Conservation (phyloP, 2,888 invertebrate species). For the Lacanobia oleracea region DNA sequence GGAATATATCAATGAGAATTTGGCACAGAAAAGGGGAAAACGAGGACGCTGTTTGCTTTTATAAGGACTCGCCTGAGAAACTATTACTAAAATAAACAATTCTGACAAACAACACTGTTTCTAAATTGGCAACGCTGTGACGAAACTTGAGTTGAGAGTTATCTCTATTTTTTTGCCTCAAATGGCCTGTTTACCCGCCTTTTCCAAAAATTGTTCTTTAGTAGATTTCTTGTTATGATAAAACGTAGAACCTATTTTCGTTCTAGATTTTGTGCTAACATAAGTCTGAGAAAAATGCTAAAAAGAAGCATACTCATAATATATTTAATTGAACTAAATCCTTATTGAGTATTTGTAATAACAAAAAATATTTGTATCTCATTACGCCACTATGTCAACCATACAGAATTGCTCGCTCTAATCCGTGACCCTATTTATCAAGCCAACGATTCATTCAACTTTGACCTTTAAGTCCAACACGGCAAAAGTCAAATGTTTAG, state of each 20-base stretch:
- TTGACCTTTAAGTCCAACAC: conserved; percentile 25
- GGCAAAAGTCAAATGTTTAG: conserved; percentile 19
- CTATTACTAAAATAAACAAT: neutral
- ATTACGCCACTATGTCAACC: conserved; percentile 18
- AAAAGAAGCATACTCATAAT: no score
- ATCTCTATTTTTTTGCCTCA: neutral
- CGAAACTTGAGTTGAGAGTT: neutral
- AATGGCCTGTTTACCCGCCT: neutral
- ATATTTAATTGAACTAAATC: neutral
- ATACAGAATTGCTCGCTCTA: conserved; percentile 45
- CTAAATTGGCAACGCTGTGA: neutral
- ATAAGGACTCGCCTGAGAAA: neutral
- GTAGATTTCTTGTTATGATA: no score
- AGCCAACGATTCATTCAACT: conserved; percentile 23
- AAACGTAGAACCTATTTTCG: neutral
- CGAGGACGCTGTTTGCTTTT: neutral
- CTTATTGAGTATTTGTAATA: conserved; percentile 1
- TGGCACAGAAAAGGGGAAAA: neutral
- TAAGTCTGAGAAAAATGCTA: no score
- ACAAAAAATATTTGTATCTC: conserved; percentile 12
- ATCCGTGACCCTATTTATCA: conserved; percentile 18
- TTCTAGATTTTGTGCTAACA: no score
- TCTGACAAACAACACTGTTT: neutral
- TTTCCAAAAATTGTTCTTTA: neutral
- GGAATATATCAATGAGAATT: no score